Conservation (phyloP, 2,797 vertebrate genomes). For the Cyclopterus lumpus region DNA sequence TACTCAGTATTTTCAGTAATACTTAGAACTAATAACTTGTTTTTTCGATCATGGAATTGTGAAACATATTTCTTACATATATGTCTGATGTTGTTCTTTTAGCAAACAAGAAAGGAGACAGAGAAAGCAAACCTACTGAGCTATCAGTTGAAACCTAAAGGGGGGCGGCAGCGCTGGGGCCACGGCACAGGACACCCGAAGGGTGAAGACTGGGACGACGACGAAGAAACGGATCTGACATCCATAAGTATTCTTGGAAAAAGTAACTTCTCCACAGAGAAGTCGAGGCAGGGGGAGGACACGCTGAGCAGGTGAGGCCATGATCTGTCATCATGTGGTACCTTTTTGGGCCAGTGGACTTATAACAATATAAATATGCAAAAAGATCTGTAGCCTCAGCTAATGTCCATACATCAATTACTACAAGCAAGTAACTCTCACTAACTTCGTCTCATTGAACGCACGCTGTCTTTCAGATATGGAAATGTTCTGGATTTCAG, state of each 20-base stretch:
- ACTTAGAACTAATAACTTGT: neutral
- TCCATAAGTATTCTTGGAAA: slow-evolving; percentile 79
- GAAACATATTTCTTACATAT: neutral
- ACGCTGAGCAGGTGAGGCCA: slow-evolving; percentile 83
- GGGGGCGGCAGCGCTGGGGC: slow-evolving; percentile 89
- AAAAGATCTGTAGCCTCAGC: neutral
- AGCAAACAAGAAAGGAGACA: slow-evolving; percentile 72
- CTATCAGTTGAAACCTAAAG: slow-evolving; percentile 84
- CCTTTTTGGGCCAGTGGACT: neutral
- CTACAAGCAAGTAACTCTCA: neutral
- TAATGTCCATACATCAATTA: neutral
- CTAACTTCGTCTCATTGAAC: neutral
- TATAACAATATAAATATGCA: neutral
- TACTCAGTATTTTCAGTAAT: neutral
- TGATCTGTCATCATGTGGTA: neutral
- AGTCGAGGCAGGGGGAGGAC: slow-evolving; percentile 84
- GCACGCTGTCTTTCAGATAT: slow-evolving; percentile 79
- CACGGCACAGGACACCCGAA: slow-evolving; percentile 85
- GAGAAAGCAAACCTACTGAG: slow-evolving; percentile 85
- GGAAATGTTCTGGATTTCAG: slow-evolving; percentile 91
- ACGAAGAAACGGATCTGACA: slow-evolving; percentile 84
- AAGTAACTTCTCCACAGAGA: slow-evolving; percentile 82
- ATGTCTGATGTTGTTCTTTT: slow-evolving; percentile 18
- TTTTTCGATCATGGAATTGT: neutral
- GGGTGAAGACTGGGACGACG: slow-evolving; percentile 90